Conservation (phyloP, 2,797 vertebrate genomes). For the Oryzias sinensis region DNA sequence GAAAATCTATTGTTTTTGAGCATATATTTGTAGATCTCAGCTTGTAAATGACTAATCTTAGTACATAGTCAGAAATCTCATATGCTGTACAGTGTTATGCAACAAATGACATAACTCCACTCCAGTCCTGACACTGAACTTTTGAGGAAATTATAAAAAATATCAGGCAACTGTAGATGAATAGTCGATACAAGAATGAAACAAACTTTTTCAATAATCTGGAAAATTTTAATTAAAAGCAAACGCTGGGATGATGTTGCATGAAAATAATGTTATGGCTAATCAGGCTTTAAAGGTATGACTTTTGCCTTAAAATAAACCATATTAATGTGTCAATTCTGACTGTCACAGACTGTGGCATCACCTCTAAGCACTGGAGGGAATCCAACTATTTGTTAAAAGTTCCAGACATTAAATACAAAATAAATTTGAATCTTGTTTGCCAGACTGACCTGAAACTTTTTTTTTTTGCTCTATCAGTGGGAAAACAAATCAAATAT, state of each 20-base stretch:
- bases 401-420: background rate
- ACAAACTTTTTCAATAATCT: background rate
- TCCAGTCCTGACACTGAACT: constrained; percentile 19
- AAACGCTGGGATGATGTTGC: constrained; percentile 25
- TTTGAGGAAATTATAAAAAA: constrained; percentile 24
- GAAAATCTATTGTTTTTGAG: constrained; percentile 95
- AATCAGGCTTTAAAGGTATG: constrained; percentile 10
- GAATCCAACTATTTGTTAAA: background rate
- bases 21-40: constrained; percentile 91
- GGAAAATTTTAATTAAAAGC: constrained; percentile 8
- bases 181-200: constrained; percentile 8
- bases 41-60: constrained; percentile 56
- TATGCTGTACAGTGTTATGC: constrained; percentile 38
- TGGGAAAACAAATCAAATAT: too few species aligned
- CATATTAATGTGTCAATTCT: constrained; percentile 7
- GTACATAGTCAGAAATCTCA: constrained; percentile 6
- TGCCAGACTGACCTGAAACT: background rate
- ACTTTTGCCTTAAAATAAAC: constrained; percentile 10
- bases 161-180: constrained; percentile 7
- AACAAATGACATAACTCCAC: constrained; percentile 21
- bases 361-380: background rate
- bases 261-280: constrained; percentile 26
- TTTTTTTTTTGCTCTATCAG: background rate
- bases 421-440: background rate
- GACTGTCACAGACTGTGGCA: background rate